A percentile compares a stretch with the other conserved stretches of the same genome.
Evolutionary conservation across 2,113 vertebrate genomes (phyloP).

Genomic region (Ctenodactylus gundi): DNA sequence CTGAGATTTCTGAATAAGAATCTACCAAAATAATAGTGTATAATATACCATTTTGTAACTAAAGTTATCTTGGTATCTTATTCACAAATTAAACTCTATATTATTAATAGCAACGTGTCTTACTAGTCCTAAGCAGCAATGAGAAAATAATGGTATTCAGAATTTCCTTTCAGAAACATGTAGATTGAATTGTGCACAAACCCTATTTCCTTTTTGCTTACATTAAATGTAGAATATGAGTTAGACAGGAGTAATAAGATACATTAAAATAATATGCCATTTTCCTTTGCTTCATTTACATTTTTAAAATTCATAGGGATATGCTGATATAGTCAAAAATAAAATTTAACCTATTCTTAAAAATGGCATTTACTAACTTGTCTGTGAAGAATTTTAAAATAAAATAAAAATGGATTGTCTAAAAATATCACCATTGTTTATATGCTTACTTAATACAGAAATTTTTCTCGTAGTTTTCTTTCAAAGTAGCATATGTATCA

Average conservation of each 20-base stretch:
- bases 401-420: not conserved
- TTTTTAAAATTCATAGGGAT: not conserved
- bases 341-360: slow-evolving; percentile 11
- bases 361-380: not conserved
- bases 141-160: not conserved
- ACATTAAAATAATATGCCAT: not conserved
- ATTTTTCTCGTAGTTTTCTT: slow-evolving; percentile 11
- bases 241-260: not conserved
- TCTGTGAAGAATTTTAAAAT: not conserved
- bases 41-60: not conserved
- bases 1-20: not conserved
- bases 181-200: not conserved
- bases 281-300: slow-evolving; percentile 13
- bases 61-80: not conserved
- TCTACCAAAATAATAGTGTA: not conserved
- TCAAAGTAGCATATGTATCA: not conserved
- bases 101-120: not conserved
- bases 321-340: slow-evolving; percentile 11
- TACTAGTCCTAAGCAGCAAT: not conserved
- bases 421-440: not conserved
- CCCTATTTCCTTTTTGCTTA: not conserved
- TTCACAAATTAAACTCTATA: not conserved
- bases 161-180: not conserved
- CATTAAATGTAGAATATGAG: not conserved
- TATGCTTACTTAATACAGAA: slow-evolving; percentile 7